Conservation (phyloP, 2,888 invertebrate species). For the Cerceris rybyensis region DNA sequence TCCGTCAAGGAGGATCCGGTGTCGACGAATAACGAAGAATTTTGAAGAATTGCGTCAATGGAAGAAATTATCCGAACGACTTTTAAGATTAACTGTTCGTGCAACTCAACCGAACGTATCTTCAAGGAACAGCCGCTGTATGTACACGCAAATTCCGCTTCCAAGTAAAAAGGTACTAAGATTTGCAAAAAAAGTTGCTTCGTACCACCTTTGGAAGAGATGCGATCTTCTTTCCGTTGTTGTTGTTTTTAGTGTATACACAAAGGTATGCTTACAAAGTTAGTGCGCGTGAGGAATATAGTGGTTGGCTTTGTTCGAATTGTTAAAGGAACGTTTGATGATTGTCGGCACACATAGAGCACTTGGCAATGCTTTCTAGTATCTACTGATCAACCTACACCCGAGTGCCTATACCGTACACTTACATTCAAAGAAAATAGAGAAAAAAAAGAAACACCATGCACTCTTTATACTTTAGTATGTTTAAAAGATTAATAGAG, state of each 20-base stretch:
- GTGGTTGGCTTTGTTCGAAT: slow-evolving; percentile 70
- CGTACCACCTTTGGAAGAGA: slow-evolving; percentile 54
- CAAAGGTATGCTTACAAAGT: slow-evolving; percentile 64
- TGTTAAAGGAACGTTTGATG: slow-evolving; percentile 80
- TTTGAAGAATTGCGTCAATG: background rate
- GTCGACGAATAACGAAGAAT: background rate
- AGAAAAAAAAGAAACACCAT: slow-evolving; percentile 62
- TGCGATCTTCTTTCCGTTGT: slow-evolving; percentile 28
- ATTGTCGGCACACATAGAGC: slow-evolving; percentile 82
- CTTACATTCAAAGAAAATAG: slow-evolving; percentile 73
- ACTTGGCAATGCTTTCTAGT: slow-evolving; percentile 82
- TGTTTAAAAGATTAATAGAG: slow-evolving; percentile 70
- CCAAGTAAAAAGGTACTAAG: slow-evolving; percentile 32
- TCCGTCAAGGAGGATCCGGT: background rate
- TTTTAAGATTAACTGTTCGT: slow-evolving; percentile 62
- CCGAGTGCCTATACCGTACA: slow-evolving; percentile 80
- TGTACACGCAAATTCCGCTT: slow-evolving; percentile 16
- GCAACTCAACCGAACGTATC: slow-evolving; percentile 49
- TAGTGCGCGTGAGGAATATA: slow-evolving; percentile 71
- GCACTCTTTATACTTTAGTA: slow-evolving; percentile 76
- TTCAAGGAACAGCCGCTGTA: slow-evolving; percentile 36
- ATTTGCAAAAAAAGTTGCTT: slow-evolving; percentile 44
- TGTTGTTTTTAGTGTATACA: slow-evolving; percentile 60
- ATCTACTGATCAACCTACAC: slow-evolving; percentile 79
- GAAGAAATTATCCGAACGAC: background rate